Conservation (phyloP, 2,797 vertebrate genomes). For the Poecilia picta region DNA sequence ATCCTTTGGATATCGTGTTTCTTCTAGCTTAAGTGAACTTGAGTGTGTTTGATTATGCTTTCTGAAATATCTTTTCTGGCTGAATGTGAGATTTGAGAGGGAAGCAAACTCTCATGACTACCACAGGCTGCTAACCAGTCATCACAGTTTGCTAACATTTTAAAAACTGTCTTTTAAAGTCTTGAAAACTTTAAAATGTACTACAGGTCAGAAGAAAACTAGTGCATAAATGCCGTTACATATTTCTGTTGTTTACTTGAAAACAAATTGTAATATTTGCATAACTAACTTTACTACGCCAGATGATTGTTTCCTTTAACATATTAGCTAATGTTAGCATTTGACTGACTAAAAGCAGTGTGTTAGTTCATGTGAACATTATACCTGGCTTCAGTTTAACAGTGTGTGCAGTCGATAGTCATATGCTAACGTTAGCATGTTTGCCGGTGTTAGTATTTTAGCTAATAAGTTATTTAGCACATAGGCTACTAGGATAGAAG, state of each 20-base stretch:
- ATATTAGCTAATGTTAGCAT: not conserved
- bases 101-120: slow-evolving; percentile 6
- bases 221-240: too few species aligned
- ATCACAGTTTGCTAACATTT: not conserved
- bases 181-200: not conserved
- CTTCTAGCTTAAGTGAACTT: not conserved
- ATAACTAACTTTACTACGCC: not conserved
- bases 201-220: too few species aligned
- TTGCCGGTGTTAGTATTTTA: not conserved
- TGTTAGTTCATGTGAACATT: not conserved
- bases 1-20: not conserved
- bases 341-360: not conserved
- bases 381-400: not conserved
- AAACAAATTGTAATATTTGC: not conserved
- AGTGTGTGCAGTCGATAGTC: not conserved
- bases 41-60: not conserved
- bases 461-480: not conserved
- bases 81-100: not conserved
- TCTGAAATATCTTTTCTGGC: not conserved
- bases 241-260: not conserved
- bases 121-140: not conserved
- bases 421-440: not conserved
- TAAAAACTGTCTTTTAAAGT: not conserved
- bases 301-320: not conserved
- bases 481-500: not conserved